Evolutionary conservation across 2,113 vertebrate genomes (phyloP).

Genomic region (Hemicordylus capensis): DNA sequence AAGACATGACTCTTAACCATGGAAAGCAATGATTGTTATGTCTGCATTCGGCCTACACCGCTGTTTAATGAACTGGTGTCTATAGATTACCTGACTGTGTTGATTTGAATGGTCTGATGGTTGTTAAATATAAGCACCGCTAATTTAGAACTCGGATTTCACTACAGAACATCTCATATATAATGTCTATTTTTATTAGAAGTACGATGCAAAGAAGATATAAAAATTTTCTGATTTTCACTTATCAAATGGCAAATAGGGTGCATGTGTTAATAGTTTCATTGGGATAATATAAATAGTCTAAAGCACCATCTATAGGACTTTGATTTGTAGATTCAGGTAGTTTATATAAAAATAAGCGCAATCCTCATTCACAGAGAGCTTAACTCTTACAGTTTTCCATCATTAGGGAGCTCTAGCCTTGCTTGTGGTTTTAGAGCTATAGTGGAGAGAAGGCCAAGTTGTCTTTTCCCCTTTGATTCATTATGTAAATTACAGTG

Average conservation of each 20-base stretch:
- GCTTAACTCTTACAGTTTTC: background rate
- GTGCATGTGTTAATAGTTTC: no score
- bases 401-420: background rate
- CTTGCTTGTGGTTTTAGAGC: background rate
- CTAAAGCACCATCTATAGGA: background rate
- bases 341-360: background rate
- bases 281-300: background rate
- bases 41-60: background rate
- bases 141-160: background rate
- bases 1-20: background rate
- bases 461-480: background rate
- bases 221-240: background rate
- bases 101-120: background rate
- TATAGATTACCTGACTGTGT: background rate
- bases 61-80: background rate
- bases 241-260: background rate
- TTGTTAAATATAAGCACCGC: background rate
- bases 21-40: background rate
- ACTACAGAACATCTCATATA: background rate
- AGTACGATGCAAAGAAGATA: background rate
- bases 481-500: slow-evolving; percentile 34
- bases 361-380: background rate
- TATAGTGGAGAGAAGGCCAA: background rate
- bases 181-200: background rate
- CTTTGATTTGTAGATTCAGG: background rate